Evolutionary conservation across 2,113 vertebrate genomes (phyloP).

Genomic region (Hymenochirus boettgeri): DNA sequence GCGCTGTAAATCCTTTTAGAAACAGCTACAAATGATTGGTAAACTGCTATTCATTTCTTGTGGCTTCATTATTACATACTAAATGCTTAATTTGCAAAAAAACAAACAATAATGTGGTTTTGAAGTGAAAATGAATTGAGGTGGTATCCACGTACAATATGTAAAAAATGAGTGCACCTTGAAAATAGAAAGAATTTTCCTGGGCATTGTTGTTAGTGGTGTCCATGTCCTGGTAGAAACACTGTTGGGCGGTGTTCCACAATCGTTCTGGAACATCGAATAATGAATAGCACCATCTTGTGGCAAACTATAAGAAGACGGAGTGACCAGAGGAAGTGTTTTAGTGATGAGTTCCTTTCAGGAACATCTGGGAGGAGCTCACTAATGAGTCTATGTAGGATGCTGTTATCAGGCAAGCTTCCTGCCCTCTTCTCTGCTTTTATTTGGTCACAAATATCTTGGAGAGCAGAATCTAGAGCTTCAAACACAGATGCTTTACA

Average conservation of each 20-base stretch:
- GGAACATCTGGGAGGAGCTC: slow-evolving; percentile 92
- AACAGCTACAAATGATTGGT: too few relatives aligned
- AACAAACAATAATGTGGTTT: slow-evolving; percentile 45
- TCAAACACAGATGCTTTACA: slow-evolving; percentile 86
- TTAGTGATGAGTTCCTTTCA: slow-evolving; percentile 89
- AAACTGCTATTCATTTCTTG: too few relatives aligned
- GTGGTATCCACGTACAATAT: slow-evolving; percentile 44
- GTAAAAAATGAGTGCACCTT: slow-evolving; percentile 79
- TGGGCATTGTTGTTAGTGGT: slow-evolving; percentile 73
- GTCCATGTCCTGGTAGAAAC: slow-evolving; percentile 80
- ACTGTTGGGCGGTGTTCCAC: slow-evolving; percentile 74
- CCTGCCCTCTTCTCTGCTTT: slow-evolving; percentile 81
- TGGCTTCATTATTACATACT: too few relatives aligned
- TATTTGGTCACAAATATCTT: slow-evolving; percentile 95
- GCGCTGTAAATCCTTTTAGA: too few relatives aligned
- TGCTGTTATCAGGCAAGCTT: slow-evolving; percentile 82
- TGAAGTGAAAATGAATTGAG: slow-evolving; percentile 49
- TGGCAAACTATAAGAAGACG: too few relatives aligned
- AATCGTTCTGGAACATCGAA: slow-evolving; percentile 65
- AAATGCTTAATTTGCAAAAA: background rate
- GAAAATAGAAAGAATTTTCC: slow-evolving; percentile 72
- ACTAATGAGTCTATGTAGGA: slow-evolving; percentile 88
- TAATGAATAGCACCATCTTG: slow-evolving; percentile 69
- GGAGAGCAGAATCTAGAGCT: slow-evolving; percentile 87
- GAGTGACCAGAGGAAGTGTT: slow-evolving; percentile 63